A percentile compares a stretch with the other conserved stretches of the same genome.
phyloP scores from a whole-genome alignment of 2,888 invertebrate species.

The Drymonia ruficornis region DNA sequence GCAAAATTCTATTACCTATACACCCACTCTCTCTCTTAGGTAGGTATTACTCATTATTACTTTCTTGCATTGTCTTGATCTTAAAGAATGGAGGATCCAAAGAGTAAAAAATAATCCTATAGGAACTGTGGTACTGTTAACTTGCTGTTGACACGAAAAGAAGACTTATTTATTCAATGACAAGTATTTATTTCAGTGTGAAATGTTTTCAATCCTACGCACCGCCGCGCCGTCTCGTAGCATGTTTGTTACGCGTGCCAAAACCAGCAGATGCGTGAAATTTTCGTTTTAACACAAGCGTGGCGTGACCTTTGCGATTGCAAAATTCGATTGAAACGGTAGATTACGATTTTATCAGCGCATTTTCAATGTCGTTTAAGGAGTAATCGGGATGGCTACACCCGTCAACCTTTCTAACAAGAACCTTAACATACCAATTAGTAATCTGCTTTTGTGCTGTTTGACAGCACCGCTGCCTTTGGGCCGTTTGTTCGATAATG shows the following conservation, averaged over 20 bases:
- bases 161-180: too few relatives aligned
- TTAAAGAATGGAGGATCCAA: too few relatives aligned
- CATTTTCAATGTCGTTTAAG: slow-evolving; percentile 6
- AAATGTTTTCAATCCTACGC: background rate
- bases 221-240: background rate
- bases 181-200: background rate
- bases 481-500: slow-evolving; percentile 28
- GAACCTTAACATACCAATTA: slow-evolving; percentile 20
- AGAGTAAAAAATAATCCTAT: too few relatives aligned
- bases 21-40: too few relatives aligned
- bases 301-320: background rate
- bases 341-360: slow-evolving; percentile 3
- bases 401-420: slow-evolving; percentile 13
- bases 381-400: slow-evolving; percentile 2
- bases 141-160: too few relatives aligned
- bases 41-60: too few relatives aligned
- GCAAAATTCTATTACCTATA: too few relatives aligned
- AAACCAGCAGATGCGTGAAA: background rate
- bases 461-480: slow-evolving; percentile 23
- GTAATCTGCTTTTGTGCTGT: slow-evolving; percentile 15
- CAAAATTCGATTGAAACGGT: background rate
- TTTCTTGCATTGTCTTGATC: too few relatives aligned
- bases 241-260: background rate
- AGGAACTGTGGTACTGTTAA: too few relatives aligned
- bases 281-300: background rate